Conservation (phyloP, 1,140 invertebrate genomes). For the Rhyzopertha dominica region DNA sequence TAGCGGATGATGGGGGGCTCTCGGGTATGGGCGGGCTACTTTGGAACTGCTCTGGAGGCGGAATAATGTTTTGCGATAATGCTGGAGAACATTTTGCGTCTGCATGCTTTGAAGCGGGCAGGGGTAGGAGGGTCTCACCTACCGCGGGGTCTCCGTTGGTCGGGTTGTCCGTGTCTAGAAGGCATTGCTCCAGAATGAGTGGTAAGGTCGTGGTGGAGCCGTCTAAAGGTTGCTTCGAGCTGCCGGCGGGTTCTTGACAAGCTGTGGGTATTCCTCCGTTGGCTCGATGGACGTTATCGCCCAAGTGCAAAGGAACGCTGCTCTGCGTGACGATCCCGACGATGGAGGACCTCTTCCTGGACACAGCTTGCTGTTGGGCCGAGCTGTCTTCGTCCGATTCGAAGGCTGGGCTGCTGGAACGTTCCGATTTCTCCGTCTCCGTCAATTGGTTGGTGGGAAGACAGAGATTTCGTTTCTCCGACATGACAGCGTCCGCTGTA, state of each 20-base stretch:
- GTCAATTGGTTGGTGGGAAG: conserved; percentile 11
- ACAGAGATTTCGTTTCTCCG: conserved; percentile 20
- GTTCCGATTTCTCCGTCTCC: conserved; percentile 69
- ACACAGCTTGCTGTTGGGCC: conserved; percentile 28
- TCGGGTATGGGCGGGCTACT: conserved; percentile 42
- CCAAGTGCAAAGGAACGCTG: conserved; percentile 51
- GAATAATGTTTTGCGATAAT: conserved; percentile 53
- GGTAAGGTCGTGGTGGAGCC: conserved; percentile 53
- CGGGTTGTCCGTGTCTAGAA: conserved; percentile 56
- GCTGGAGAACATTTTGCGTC: conserved; percentile 19
- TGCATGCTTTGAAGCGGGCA: conserved; percentile 8
- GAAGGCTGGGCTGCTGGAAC: conserved; percentile 91
- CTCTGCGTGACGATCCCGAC: conserved; percentile 60
- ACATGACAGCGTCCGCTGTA: conserved; percentile 35
- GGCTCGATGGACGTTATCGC: conserved; percentile 53
- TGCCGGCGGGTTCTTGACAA: conserved; percentile 41
- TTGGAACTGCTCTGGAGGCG: conserved; percentile 44
- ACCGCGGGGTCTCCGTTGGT: conserved; percentile 31
- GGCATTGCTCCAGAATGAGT: conserved; percentile 61
- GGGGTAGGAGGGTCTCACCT: conserved; percentile 27
- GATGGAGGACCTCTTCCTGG: conserved; percentile 56
- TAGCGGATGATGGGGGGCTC: conserved; percentile 13
- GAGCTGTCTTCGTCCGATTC: conserved; percentile 89
- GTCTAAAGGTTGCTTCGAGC: conserved; percentile 37
- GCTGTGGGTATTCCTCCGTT: conserved; percentile 53